Base-by-base conservation (phyloP, 30 jellyfish, hydroid and myxozoan species). In the Chironex yamaguchii region DNA sequence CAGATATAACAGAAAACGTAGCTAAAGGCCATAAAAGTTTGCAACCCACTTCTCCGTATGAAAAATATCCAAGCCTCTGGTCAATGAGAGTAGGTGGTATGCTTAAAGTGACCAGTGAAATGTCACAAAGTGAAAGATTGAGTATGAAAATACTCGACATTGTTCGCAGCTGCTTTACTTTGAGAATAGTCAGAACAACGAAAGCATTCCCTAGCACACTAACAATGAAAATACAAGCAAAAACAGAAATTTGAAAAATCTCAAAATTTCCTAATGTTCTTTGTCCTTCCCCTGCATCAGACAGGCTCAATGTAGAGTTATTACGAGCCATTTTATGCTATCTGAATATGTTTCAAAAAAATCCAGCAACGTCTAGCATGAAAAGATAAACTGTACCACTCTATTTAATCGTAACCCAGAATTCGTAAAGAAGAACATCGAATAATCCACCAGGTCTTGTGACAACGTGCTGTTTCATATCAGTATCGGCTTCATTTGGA, bases 21-120 rank as follows among this genome's bases (percentile, higher is more conserved):
- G 96, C 71, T 28, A 86, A 27, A 9, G 96, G 96, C 52, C 86
- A 63, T 6, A 86, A 4, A 0, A 35, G 22, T 33, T 68, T 76
- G 67, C 96, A 86, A 4, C 96, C 96, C 32, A 86, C 77, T 20
- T 54, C 42, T 4, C 96, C 96, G 27, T 71, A 77, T 1, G 84
- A 76, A 62, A 62, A 86, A 25, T 54, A 33, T n/a, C 90, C 94
- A 9, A 49, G 9, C 3, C 62, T 1, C 21, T 31, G 52, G 25
- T 86, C 36, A 33, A 63, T 62, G 17, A 76, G 54, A 4, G 71
- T 50, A 12, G 3, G 0, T 3, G 96, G 90, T 32, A 86, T 76
- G 29, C 96, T 77, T 1, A 67, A 27, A 0, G 76, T 26, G 3
- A 86, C 96, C 51, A 86, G 4, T 0, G 79, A 21, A 14, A 86